Evolutionary conservation across 37 sponge, comb jelly and placozoan species (phyloP).

Genomic region (Agelas oroides): DNA sequence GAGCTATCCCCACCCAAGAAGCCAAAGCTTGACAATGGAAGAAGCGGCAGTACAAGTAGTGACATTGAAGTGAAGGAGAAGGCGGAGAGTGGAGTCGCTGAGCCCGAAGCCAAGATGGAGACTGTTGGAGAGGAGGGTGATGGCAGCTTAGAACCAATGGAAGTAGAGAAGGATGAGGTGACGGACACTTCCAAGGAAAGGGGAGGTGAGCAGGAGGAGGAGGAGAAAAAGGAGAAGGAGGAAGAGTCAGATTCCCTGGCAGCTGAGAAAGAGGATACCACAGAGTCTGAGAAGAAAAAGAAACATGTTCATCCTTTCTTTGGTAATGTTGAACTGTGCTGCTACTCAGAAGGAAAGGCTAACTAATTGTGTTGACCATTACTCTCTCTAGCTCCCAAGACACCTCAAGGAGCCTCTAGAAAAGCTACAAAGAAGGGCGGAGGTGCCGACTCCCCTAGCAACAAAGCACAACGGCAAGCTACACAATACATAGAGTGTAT

Average conservation of each 20-base stretch:
- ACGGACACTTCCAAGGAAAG: neutral
- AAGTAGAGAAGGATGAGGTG: neutral
- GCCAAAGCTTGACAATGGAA: neutral
- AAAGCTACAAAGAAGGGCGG: too few relatives aligned
- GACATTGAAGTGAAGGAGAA: neutral
- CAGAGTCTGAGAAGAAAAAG: too few relatives aligned
- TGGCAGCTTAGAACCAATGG: neutral
- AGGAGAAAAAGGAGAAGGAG: neutral
- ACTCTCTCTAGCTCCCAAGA: neutral
- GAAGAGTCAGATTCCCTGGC: neutral
- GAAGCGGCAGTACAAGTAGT: neutral
- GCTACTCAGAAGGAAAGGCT: too few relatives aligned
- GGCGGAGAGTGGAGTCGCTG: neutral
- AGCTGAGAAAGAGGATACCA: too few relatives aligned
- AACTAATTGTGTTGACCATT: too few relatives aligned
- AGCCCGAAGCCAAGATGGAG: neutral
- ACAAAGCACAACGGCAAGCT: too few relatives aligned
- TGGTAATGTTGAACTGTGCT: too few relatives aligned
- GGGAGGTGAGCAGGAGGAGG: neutral
- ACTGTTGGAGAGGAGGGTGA: neutral
- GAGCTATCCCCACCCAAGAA: neutral
- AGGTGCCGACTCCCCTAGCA: too few relatives aligned
- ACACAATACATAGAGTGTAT: too few relatives aligned
- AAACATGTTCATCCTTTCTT: conserved; percentile 11
- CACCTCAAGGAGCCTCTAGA: neutral